Evolutionary conservation across 2,888 invertebrate genomes (phyloP).

Genomic region (Lumbricus terrestris): DNA sequence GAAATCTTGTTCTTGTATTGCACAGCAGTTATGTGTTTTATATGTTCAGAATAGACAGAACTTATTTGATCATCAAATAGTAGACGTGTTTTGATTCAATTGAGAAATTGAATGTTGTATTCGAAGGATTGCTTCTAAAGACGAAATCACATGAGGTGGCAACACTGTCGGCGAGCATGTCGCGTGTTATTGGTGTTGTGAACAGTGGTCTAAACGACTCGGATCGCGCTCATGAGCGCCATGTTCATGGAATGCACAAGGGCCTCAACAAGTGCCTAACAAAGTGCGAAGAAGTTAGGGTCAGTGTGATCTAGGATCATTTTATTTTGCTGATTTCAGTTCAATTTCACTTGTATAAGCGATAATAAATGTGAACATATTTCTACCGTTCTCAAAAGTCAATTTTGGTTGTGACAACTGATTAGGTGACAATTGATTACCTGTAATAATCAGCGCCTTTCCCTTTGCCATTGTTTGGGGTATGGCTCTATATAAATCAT

Average conservation of each 20-base stretch:
- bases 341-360: neutral
- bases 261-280: conserved; percentile 7
- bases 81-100: neutral
- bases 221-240: conserved; percentile 17
- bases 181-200: conserved; percentile 11
- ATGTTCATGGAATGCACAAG: conserved; percentile 23
- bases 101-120: neutral
- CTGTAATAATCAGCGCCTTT: too few species aligned
- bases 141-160: neutral
- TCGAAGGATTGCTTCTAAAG: conserved; percentile 16
- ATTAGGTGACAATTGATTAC: too few species aligned
- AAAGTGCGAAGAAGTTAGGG: conserved; percentile 4
- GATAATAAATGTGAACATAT: neutral
- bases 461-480: too few species aligned
- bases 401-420: too few species aligned
- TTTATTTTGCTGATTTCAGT: neutral
- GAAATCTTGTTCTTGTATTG: too few species aligned
- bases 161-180: conserved; percentile 10
- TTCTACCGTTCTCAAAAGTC: neutral
- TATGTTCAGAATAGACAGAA: neutral
- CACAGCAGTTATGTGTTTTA: too few species aligned
- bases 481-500: too few species aligned
- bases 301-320: neutral
- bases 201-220: conserved; percentile 6
- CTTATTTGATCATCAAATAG: neutral